Evolutionary conservation across 2,797 vertebrate genomes (phyloP), one percentile per base, ranked within the genome.

Genomic region (Anguilla pacifica): DNA sequence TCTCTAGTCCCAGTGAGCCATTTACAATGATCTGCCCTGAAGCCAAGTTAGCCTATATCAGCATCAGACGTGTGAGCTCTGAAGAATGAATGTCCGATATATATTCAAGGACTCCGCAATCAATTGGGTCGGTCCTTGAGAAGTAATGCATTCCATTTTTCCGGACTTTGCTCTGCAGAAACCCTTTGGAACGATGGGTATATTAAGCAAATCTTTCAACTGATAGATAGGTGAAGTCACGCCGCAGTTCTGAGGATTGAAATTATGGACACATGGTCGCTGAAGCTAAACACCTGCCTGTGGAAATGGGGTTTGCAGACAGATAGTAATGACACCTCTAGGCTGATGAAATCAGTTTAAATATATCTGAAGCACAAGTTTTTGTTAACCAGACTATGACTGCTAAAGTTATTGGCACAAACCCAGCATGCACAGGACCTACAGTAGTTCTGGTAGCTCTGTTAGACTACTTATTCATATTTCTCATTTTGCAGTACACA

Each of bases 51-150:
- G 39, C 2, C 39, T 39, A 19, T 81, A 39, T 46, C 77, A 81
- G 39, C 46, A 46, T 81, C 2, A 46, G 77, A 81, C 7, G 5
- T 81, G 43, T 46, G 39, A 46, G 77, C 77, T 81, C 19, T 81
- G 43, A 81, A 46, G 79, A 82, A 82, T 82, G 74, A 19, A 79
- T 43, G 19, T 49, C 43, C 79, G 43, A 51, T 82, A 51, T 49
- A 49, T 82, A 82, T 51, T 82, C 79, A 82, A 82, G 79, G 43
- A 43, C 72, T 77, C 15, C 35, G 13, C 46, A n/a, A 82, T 82
- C 43, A 82, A 51, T 82, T n/a, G 79, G 46, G 51, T 82, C 22
- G 25, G 79, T 10, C 22, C 43, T n/a, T 10, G 79, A n/a, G 43
- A 43, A 22, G 79, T 6, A 82, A 49, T 51, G 46, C 46, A 2